These are phyloP conservation scores for Azorinus chamasolen DNA, from an alignment of 2,888 invertebrate species.

Conservation along the genomic window DNA sequence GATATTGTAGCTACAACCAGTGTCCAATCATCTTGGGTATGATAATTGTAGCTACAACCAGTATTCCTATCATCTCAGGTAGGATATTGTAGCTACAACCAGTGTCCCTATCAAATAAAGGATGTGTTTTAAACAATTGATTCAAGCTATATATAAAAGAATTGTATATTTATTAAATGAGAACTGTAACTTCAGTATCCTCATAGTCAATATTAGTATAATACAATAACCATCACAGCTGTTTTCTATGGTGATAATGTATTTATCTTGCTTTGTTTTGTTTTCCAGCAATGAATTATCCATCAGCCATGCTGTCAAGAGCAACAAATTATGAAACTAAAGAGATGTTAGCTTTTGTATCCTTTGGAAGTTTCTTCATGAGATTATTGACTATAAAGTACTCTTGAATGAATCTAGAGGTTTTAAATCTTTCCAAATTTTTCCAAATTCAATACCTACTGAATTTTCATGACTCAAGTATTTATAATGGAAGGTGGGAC, in stretches of 20 bases:
- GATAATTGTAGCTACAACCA: conserved; percentile 73
- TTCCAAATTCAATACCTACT: too few relatives aligned
- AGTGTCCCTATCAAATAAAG: background rate
- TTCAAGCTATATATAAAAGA: too few relatives aligned
- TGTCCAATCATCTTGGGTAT: background rate
- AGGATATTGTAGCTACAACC: background rate
- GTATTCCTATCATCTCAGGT: conserved; percentile 86
- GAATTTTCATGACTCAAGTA: too few relatives aligned
- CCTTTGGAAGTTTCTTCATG: too few relatives aligned
- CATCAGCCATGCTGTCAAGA: conserved; percentile 86
- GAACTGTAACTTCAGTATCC: too few relatives aligned
- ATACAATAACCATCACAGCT: too few relatives aligned
- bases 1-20: background rate
- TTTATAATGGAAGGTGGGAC: background rate
- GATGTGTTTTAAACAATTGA: background rate
- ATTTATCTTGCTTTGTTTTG: too few relatives aligned
- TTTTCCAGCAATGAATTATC: conserved; percentile 86
- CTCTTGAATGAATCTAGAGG: background rate
- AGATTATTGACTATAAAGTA: background rate
- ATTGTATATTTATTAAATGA: too few relatives aligned
- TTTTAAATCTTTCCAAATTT: background rate
- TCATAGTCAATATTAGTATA: too few relatives aligned
- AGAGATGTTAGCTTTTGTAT: conserved; percentile 86
- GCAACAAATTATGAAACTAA: conserved; percentile 86
- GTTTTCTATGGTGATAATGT: too few relatives aligned